Conservation (phyloP, 2,797 vertebrate species). For the Sebastes iracundus region DNA sequence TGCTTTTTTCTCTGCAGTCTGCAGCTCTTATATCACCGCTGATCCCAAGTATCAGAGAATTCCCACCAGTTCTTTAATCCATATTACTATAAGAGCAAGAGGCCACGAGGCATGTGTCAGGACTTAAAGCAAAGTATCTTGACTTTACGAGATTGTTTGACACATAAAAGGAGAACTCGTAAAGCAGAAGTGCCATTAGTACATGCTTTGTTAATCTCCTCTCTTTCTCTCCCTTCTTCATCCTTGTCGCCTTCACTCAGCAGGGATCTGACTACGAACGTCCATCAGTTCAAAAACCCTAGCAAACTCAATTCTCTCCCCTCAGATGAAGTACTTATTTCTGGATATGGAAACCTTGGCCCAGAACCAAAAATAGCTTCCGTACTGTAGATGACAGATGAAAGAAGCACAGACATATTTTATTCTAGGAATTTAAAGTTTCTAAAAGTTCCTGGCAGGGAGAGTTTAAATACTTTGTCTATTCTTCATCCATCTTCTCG, state of each 20-base stretch:
- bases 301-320: conserved; percentile 6
- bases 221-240: conserved; percentile 1
- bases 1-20: not conserved
- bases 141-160: not conserved
- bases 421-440: conserved; percentile 41
- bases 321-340: conserved; percentile 42
- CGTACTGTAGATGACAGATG: conserved; percentile 32
- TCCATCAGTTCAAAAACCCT: conserved; percentile 13
- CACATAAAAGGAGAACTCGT: conserved; percentile 5
- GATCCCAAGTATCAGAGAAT: conserved; percentile 3
- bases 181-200: conserved; percentile 12
- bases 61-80: conserved; percentile 12
- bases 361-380: conserved; percentile 29
- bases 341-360: conserved; percentile 47
- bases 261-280: conserved; percentile 7
- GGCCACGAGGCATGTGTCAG: not conserved
- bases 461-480: conserved; percentile 33
- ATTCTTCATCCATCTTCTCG: conserved; percentile 18
- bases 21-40: not conserved
- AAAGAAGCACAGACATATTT: conserved; percentile 43
- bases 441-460: not conserved
- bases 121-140: not conserved
- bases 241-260: conserved; percentile 2
- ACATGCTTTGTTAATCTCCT: conserved; percentile 7
- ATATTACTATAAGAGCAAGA: not conserved